Conservation (phyloP, 1,140 invertebrate genomes). For the Drosophila persimilis region DNA sequence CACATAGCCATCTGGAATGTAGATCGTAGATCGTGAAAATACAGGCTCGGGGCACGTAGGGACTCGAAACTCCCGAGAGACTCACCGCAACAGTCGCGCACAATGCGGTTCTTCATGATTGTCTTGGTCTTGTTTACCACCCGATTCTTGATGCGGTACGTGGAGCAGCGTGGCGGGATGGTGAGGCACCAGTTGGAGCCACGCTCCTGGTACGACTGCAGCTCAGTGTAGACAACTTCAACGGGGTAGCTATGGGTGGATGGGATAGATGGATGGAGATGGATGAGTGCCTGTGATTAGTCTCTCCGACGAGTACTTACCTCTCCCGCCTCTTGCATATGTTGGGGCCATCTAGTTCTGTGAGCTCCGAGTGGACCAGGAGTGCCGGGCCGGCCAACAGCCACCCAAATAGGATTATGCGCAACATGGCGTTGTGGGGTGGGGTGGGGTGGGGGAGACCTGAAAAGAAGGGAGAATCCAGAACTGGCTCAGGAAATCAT, state of each 20-base stretch:
- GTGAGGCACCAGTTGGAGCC: constrained; percentile 92
- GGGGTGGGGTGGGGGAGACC: constrained; percentile 17
- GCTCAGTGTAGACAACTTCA: constrained; percentile 86
- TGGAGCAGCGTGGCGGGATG: constrained; percentile 92
- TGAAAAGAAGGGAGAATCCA: constrained; percentile 26
- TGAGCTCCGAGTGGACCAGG: constrained; percentile 46
- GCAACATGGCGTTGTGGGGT: constrained; percentile 22
- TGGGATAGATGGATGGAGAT: constrained; percentile 1
- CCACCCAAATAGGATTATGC: constrained; percentile 30
- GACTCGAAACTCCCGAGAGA: constrained; percentile 10
- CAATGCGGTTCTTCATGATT: constrained; percentile 88
- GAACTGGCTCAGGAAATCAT: constrained; percentile 18
- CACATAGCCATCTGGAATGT: constrained; percentile 87
- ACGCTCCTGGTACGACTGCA: constrained; percentile 91
- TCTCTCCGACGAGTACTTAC: constrained; percentile 30
- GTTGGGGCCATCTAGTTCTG: constrained; percentile 66
- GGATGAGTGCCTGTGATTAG: no score
- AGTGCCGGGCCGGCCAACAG: constrained; percentile 23
- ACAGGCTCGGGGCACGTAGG: no score
- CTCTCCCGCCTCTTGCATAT: constrained; percentile 73
- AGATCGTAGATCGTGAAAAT: no score
- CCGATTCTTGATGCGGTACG: constrained; percentile 91
- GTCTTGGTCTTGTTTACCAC: constrained; percentile 89
- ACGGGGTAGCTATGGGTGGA: constrained; percentile 54
- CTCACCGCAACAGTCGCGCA: constrained; percentile 91